Evolutionary conservation across 2,113 vertebrate species (phyloP), one percentile per base, ranked within the genome.

Genomic region (Pseudopipra pipra): DNA sequence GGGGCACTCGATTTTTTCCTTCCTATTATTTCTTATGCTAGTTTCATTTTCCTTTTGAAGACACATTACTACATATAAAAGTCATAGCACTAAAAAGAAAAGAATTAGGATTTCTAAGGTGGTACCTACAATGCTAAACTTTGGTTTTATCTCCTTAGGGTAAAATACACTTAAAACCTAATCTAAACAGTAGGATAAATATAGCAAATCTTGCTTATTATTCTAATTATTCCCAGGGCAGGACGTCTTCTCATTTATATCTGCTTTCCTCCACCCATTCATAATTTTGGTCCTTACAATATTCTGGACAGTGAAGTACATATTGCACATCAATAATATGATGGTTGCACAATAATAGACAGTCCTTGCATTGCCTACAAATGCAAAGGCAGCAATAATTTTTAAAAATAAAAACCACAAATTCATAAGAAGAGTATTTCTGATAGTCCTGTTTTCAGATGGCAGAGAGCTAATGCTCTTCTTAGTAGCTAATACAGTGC

Each of bases 1-100:
- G 54, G 28, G 6, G 9, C 30, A 20, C 30, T 11, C 30, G 31
- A 19, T 31, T 55, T 23, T 14, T 19, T 7, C 0, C 0, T 2
- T 55, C 3, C 22, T 33, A 4, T 55, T 41, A 55, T 61, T 75
- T 41, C 7, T 80, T 85, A 67, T 33, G 4, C 5, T 67, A 24
- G 7, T 70, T 77, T 59, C 12, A 21, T 68, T 77, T 77, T 54
- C 8, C 4, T 68, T 81, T 81, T 62, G 30, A 76, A 71, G 8
- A 5, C 13, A 70, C 18, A 37, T 55, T 27, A 33, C 24, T 61
- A 46, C 16, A 24, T 27, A 23, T 30, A 66, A 85, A 63, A 73
- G 2, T 75, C 18, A 31, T 43, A 20, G 9, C 4, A 43, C 11
- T 55, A 74, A 54, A 56, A 88, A 49, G 12, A 44, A 78, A 82